phyloP scores from a whole-genome alignment of 2,797 vertebrate genomes.

The Botia kubotai region DNA sequence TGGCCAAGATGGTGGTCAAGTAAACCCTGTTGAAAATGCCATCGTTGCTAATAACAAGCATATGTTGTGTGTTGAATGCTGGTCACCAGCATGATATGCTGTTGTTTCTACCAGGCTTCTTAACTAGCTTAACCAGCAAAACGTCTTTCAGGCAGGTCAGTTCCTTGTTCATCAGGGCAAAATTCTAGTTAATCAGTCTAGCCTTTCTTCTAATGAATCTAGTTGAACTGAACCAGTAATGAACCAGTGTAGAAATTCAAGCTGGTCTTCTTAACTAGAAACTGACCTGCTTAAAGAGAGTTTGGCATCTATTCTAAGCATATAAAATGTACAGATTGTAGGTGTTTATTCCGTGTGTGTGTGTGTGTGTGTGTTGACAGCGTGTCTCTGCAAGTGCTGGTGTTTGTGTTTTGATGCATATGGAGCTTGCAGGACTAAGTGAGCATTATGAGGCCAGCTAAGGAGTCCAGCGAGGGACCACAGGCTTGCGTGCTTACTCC shows the following conservation, averaged over 20 bases:
- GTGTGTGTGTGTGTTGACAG: slow-evolving; percentile 30
- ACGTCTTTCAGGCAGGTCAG: no score
- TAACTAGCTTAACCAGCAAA: no score
- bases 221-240: no score
- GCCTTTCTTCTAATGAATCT: no score
- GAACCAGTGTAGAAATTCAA: background rate
- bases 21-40: no score
- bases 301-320: background rate
- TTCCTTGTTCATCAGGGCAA: no score
- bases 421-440: slow-evolving; percentile 54
- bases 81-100: no score
- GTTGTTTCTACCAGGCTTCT: no score
- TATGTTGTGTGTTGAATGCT: no score
- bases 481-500: slow-evolving; percentile 55
- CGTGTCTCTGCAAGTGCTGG: slow-evolving; percentile 28
- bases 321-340: background rate
- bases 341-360: slow-evolving; percentile 37
- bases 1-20: no score
- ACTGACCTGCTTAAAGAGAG: background rate
- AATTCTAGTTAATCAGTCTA: no score
- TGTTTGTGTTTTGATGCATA: slow-evolving; percentile 57
- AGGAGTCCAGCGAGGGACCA: slow-evolving; percentile 57
- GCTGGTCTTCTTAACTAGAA: background rate
- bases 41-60: no score
- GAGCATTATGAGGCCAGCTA: slow-evolving; percentile 54